Evolutionary conservation across 2,797 vertebrate species (phyloP).

Genomic region (Poecile montanus): DNA sequence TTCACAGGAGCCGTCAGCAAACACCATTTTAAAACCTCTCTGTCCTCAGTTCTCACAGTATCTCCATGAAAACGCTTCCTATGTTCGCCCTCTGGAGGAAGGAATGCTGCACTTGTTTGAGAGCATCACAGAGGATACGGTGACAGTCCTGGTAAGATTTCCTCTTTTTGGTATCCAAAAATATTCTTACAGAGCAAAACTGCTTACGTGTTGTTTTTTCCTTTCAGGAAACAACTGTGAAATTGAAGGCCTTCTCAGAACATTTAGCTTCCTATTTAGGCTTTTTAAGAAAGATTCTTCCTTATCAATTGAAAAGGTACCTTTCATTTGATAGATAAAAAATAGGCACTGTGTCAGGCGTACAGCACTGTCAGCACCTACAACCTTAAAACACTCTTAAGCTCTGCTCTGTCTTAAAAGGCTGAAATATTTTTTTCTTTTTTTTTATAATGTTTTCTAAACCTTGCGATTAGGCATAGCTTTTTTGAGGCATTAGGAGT

Average conservation of each 20-base stretch:
- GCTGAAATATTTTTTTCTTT: neutral
- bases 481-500: neutral
- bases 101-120: slow-evolving; percentile 91
- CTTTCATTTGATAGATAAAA: neutral
- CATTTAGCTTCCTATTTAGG: slow-evolving; percentile 87
- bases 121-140: slow-evolving; percentile 94
- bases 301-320: slow-evolving; percentile 98
- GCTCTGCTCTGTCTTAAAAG: neutral
- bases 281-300: slow-evolving; percentile 96
- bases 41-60: slow-evolving; percentile 89
- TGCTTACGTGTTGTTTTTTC: slow-evolving; percentile 44
- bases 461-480: neutral
- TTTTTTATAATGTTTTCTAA: neutral
- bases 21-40: slow-evolving; percentile 9
- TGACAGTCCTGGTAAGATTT: slow-evolving; percentile 89
- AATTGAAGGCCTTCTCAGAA: slow-evolving; percentile 90
- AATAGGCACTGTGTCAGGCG: neutral
- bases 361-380: neutral
- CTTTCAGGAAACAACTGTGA: slow-evolving; percentile 90
- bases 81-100: slow-evolving; percentile 97
- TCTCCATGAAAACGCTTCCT: slow-evolving; percentile 94
- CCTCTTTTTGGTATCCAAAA: neutral
- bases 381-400: neutral
- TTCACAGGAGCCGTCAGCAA: neutral
- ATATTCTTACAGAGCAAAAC: neutral